Evolutionary conservation across 2,888 invertebrate species (phyloP).

Genomic region (Homarus gammarus): DNA sequence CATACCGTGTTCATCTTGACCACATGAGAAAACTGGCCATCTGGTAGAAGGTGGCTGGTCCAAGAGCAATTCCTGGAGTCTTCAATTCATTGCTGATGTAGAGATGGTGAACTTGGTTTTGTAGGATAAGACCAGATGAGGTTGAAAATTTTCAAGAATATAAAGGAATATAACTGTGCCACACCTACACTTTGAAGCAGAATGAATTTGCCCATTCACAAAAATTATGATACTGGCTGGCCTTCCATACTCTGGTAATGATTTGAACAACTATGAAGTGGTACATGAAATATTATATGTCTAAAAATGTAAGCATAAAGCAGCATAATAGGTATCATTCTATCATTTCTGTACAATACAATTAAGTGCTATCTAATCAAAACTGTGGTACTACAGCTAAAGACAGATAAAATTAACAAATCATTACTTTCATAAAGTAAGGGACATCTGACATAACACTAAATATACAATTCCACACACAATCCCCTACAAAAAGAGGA

Average conservation of each 20-base stretch:
- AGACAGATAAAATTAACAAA: slow-evolving; percentile 65
- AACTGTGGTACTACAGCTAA: slow-evolving; percentile 69
- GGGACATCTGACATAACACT: slow-evolving; percentile 57
- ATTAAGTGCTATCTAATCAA: slow-evolving; percentile 71
- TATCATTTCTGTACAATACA: slow-evolving; percentile 71
- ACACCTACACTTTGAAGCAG: slow-evolving; percentile 54
- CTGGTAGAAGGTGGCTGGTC: slow-evolving; percentile 55
- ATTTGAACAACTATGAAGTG: slow-evolving; percentile 65
- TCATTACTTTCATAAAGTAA: slow-evolving; percentile 55
- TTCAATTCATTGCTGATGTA: slow-evolving; percentile 37
- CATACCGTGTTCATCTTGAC: slow-evolving; percentile 65
- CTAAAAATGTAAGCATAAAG: slow-evolving; percentile 68
- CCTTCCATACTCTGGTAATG: slow-evolving; percentile 65
- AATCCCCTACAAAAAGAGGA: slow-evolving; percentile 41
- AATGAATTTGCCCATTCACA: slow-evolving; percentile 49
- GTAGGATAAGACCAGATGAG: slow-evolving; percentile 27
- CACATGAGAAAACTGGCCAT: slow-evolving; percentile 53
- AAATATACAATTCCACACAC: slow-evolving; percentile 67
- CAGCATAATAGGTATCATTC: slow-evolving; percentile 67
- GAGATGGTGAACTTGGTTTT: slow-evolving; percentile 50
- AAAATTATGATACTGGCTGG: slow-evolving; percentile 63
- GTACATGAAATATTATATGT: slow-evolving; percentile 52
- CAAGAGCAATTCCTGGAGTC: slow-evolving; percentile 23
- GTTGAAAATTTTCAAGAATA: slow-evolving; percentile 14
- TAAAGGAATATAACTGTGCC: slow-evolving; percentile 34